Evolutionary conservation across 2,113 vertebrate genomes (phyloP), one percentile per base, ranked within the genome.

Genomic region (Gymnarchus niloticus): DNA sequence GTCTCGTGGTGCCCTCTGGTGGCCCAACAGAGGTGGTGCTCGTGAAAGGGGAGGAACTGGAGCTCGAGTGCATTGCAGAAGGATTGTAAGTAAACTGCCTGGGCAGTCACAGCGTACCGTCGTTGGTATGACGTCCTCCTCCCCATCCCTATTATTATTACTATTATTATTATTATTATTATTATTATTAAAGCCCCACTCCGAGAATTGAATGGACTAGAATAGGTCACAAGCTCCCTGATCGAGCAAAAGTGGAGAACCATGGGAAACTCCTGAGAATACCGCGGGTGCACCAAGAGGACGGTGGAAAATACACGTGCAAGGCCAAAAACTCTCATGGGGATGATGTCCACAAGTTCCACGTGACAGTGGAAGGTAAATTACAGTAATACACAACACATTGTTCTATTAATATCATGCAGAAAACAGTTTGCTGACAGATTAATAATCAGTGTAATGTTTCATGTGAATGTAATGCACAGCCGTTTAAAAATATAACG

Each of bases 1-100:
- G 89, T 84, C 93, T 99, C 88, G 89, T 99, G 91, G 92, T 95
- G 85, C 97, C 97, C 88, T 92, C 95, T 90, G 95, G 95, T 91
- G 92, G 23, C 0, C 89, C 57, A 59, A 95, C 97, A 3, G 85
- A 93, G 54, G 89, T 91, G 88, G 93, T 87, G 83, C 90, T 96
- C 85, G 94, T 99, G 88, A 97, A 95, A 93, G 98, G 96, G 86
- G 94, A 96, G 3, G 94, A 95, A 25, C 90, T 99, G 88, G 88
- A 95, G 61, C 89, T 98, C 1, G 97, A 99, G 89, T 99, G 98
- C 49, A 98, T 99, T 85, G 96, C 97, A 52, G 96, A 98, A 91
- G 98, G 98, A 90, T 94, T 97, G 98, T 99, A 90, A 97, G 98
- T 97, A 91, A 56, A 7, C 48, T 19, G 73, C n/a, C 76, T 57